phyloP scores from a whole-genome alignment of 2,797 vertebrate species.

The Chiroxiphia lanceolata region DNA sequence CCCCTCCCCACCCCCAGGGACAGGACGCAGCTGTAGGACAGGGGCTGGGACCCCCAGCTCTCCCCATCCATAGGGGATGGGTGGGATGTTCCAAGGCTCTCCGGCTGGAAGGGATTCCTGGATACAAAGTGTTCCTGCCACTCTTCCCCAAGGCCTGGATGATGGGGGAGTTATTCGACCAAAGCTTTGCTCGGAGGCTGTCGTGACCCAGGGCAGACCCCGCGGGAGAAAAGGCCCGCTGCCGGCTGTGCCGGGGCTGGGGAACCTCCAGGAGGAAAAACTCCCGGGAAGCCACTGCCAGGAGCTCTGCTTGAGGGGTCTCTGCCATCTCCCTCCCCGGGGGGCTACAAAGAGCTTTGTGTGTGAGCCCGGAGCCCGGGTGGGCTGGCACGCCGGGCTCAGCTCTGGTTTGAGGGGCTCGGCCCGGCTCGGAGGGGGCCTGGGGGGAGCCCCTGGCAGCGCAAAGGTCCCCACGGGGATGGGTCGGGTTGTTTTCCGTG shows the following conservation, averaged over 20 bases:
- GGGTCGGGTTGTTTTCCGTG: not conserved
- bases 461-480: not conserved
- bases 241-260: not conserved
- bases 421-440: not conserved
- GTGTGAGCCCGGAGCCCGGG: not conserved
- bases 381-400: not conserved
- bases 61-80: not conserved
- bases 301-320: not conserved
- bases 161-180: not conserved
- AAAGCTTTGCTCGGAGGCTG: not conserved
- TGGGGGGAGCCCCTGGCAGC: not conserved
- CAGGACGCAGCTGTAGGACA: not conserved
- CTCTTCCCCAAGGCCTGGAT: not conserved
- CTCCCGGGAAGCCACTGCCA: fast-evolving
- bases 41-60: not conserved
- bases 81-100: not conserved
- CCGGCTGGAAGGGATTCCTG: fast-evolving
- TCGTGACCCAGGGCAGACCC: not conserved
- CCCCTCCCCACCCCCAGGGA: not conserved
- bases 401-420: not conserved
- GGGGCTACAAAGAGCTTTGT: fast-evolving
- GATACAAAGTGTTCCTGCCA: not conserved
- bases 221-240: fast-evolving
- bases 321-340: not conserved
- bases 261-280: not conserved